Base-by-base conservation (phyloP, 2,113 vertebrate species). In the Pomatorhinus ruficollis region DNA sequence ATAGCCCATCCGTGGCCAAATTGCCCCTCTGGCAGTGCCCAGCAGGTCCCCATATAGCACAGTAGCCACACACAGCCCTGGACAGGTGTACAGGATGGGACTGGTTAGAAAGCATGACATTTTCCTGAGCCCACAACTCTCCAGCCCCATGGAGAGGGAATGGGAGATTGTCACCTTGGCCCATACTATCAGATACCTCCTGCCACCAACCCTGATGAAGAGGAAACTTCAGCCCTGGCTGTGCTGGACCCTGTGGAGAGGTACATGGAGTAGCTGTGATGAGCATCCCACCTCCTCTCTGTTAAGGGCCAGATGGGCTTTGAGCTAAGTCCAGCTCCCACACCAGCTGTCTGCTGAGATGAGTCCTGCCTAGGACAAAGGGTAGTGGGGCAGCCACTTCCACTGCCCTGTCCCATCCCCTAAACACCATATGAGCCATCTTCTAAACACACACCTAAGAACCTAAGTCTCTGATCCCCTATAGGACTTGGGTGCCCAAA, bases 1-100 rank as follows among this genome's bases (percentile, higher is more conserved):
- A 45, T 3, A 82, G 60, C 11, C 49, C 0, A 2, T 28, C 27
- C 0, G 0, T 12, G 45, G 19, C 60, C 0, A 3, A 71, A 57
- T 0, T 45, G 65, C 7, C 56, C 47, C 5, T 90, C 30, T 44
- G 56, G 65, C 54, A 56, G 17, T 5, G 31, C 45, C 69, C 12
- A 59, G 22, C 13, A 17, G 49, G 7, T 37, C 30, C 59, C 2
- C 5, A 42, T 10, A 42, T 0, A 5, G n/a, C 0, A 0, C 22
- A 49, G 68, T 24, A 63, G 35, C 42, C 50, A 56, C 25, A 52
- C 0, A 2, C 50, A 71, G 54, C n/a, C 44, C 53, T 16, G n/a
- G 30, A 44, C 10, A 71, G 40, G 28, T 37, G 19, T 6, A 49
- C 24, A 44, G 42, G 11, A 21, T 0, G 0, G 25, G 21, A 49